Conservation (phyloP, 2,797 vertebrate species). For the Holocentrus rufus region DNA sequence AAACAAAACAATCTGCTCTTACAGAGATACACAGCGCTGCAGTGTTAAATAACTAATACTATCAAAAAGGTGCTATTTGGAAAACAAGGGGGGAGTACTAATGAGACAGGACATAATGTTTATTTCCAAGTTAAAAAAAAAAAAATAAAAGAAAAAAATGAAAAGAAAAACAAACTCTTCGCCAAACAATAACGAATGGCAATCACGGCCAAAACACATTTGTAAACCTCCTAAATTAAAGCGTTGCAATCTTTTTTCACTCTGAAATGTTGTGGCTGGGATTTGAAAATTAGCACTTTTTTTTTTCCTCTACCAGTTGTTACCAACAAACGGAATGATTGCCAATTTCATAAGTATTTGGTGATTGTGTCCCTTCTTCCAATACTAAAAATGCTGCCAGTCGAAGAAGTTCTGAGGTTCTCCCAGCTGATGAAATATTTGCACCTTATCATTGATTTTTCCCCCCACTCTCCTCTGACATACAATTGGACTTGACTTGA, state of each 20-base stretch:
- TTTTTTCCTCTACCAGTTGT: not conserved
- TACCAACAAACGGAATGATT: not conserved
- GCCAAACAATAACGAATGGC: not conserved
- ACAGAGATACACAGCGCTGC: not conserved
- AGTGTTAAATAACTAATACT: not conserved
- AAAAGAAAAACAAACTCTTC: not conserved
- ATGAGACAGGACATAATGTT: not conserved
- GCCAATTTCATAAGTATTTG: not conserved
- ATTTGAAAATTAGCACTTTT: not conserved
- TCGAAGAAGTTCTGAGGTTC: not conserved
- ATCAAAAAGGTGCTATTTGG: not conserved
- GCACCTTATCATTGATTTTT: constrained; percentile 20
- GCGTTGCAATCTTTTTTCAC: not conserved
- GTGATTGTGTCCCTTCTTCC: not conserved
- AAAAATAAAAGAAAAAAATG: no score
- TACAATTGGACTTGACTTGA: not conserved
- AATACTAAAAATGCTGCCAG: not conserved
- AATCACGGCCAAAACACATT: not conserved
- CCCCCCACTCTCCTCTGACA: not conserved
- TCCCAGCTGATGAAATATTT: constrained; percentile 12
- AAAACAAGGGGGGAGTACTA: not conserved
- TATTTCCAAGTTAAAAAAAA: not conserved
- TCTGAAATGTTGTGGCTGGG: not conserved
- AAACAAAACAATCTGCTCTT: no score
- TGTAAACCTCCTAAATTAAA: not conserved